phyloP scores from a whole-genome alignment of 2,113 vertebrate species.

The Mirza zaza region DNA sequence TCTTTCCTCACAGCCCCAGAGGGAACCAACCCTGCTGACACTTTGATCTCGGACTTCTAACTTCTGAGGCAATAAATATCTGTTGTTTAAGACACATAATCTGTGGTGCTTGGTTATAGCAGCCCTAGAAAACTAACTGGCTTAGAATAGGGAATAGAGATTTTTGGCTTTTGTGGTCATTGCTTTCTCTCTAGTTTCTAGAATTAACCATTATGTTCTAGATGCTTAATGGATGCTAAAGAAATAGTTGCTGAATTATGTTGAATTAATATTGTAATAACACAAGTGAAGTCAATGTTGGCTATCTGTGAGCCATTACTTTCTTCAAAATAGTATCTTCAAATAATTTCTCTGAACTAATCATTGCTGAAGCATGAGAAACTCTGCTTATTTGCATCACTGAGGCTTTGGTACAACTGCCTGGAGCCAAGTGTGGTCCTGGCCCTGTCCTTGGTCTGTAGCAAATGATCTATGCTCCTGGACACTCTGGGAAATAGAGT shows the following conservation, averaged over 20 bases:
- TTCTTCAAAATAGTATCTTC: neutral
- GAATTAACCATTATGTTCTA: neutral
- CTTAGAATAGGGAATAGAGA: neutral
- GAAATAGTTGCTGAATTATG: neutral
- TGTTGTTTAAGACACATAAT: neutral
- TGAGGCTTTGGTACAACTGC: neutral
- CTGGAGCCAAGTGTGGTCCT: neutral
- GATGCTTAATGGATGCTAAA: neutral
- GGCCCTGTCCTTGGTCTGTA: neutral
- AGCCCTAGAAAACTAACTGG: neutral
- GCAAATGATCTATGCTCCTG: neutral
- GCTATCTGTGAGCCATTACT: neutral
- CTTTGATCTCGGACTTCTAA: neutral
- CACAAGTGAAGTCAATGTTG: neutral
- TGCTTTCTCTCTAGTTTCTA: neutral
- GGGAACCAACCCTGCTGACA: fast-evolving
- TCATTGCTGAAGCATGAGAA: neutral
- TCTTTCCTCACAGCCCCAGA: neutral
- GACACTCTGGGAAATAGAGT: neutral
- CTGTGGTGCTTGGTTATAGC: neutral
- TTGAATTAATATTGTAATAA: neutral
- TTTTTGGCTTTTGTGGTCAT: neutral
- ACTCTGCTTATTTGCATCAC: neutral
- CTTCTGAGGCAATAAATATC: neutral
- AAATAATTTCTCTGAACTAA: neutral